Base-by-base conservation (phyloP, 1,140 invertebrate species). In the Papilio machaon region DNA sequence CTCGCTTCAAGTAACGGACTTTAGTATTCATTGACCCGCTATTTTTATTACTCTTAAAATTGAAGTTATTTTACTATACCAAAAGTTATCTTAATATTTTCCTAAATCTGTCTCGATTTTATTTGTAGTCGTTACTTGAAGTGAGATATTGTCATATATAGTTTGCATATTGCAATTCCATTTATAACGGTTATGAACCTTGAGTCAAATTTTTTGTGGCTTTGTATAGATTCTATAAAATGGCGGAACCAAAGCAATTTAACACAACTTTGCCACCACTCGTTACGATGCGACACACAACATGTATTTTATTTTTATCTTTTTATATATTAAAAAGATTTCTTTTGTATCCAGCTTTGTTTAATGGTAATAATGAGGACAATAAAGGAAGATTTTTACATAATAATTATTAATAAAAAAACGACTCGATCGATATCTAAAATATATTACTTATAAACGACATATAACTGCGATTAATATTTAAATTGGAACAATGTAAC, bases 311-410 rank as follows among this genome's bases (percentile, higher is more conserved):
- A 76, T 43, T 74, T 81, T 82, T 81, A 84, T 30, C 23, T 74
- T 73, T 84, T 86, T 30, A 2, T 23, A 15, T 79, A 30, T 58
- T 17, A 19, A 79, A 64, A 82, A 82, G 80, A 83, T 84, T 81
- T 86, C 85, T 82, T 85, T 89, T 4, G 85, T 86, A 83, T 87
- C 90, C 89, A 85, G 90, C 89, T 91, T 91, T 87, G 86, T 92
- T 92, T 86, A 86, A 91, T 90, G 86, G 89, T 91, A 87, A 93
- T 88, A 90, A 91, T 92, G 91, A 94, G 93, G 93, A 94, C 93
- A 94, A 94, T 94, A 94, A 90, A 94, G 90, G 91, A 91, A 94
- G 91, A 93, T 91, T 93, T 93, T 91, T 94, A 94, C 89, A 88
- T 93, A 70, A 93, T 90, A 88, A 93, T 90, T 89, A 92, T 92